These are phyloP conservation scores for Drosophila suzukii DNA, from an alignment of 1,140 invertebrate species.

Conservation along the genomic window DNA sequence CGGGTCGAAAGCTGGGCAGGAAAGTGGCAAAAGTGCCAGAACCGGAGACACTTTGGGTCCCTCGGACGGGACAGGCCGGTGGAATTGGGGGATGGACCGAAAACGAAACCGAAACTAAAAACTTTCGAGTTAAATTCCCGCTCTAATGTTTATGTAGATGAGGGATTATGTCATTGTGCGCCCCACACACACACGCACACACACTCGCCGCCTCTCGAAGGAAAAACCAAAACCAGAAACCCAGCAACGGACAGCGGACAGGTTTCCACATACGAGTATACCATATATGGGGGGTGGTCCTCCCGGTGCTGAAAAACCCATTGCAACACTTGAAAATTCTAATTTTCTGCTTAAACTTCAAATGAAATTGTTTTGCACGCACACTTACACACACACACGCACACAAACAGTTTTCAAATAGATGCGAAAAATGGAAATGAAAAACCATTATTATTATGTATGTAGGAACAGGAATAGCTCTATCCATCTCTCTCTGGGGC, in stretches of 20 bases:
- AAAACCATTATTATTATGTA: constrained; percentile 69
- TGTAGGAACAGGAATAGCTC: constrained; percentile 33
- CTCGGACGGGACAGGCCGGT: background rate
- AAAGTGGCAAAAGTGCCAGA: constrained; percentile 62
- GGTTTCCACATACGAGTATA: constrained; percentile 16
- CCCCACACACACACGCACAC: constrained; percentile 37
- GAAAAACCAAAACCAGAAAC: constrained; percentile 42
- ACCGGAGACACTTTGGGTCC: constrained; percentile 60
- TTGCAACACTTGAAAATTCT: constrained; percentile 82
- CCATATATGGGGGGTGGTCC: background rate
- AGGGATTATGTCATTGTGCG: constrained; percentile 82
- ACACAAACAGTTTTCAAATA: constrained; percentile 43
- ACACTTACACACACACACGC: constrained; percentile 22
- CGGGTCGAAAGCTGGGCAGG: constrained; percentile 30
- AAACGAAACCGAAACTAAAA: constrained; percentile 83
- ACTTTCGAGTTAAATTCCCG: constrained; percentile 82
- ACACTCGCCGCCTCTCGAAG: constrained; percentile 2
- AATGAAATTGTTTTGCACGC: constrained; percentile 75
- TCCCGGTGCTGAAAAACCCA: constrained; percentile 39
- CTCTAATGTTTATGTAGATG: constrained; percentile 83
- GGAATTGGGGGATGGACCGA: constrained; percentile 60
- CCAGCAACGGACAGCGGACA: constrained; percentile 34
- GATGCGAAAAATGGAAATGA: constrained; percentile 62
- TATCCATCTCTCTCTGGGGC: constrained; percentile 1
- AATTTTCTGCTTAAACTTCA: constrained; percentile 79